These are phyloP conservation scores for Scomber colias DNA, from an alignment of 2,113 vertebrate genomes.

Conservation along the genomic window DNA sequence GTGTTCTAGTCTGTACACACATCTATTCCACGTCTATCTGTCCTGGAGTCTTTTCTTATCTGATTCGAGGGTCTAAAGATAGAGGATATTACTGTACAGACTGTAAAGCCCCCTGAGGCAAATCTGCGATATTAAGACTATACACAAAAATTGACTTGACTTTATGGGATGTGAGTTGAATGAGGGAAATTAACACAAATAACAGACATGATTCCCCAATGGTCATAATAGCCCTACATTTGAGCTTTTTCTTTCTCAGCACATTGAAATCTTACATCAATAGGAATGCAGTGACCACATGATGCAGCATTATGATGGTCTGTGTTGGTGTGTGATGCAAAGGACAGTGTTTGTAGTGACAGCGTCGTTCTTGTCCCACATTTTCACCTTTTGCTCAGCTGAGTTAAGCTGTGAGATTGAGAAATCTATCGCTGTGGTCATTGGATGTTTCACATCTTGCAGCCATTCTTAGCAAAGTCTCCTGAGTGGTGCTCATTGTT, in stretches of 20 bases:
- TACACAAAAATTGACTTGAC: too few relatives aligned
- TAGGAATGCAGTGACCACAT: conserved; percentile 45
- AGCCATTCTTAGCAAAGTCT: conserved; percentile 84
- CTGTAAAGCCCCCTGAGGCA: too few relatives aligned
- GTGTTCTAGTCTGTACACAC: too few relatives aligned
- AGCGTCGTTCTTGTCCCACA: conserved; percentile 28
- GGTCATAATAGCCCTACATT: conserved; percentile 47
- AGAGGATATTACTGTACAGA: too few relatives aligned
- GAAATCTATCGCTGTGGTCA: conserved; percentile 82
- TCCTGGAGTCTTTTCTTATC: too few relatives aligned
- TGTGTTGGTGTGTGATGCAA: conserved; percentile 7
- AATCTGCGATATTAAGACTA: too few relatives aligned
- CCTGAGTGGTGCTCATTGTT: conserved; percentile 29
- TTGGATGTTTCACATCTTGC: conserved; percentile 84
- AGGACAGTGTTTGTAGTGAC: conserved; percentile 19
- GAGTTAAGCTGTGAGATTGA: conserved; percentile 86
- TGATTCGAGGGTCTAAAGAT: too few relatives aligned
- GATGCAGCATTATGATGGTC: conserved; percentile 37
- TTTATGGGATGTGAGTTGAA: conserved; percentile 46
- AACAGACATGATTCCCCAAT: conserved; percentile 65
- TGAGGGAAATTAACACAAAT: conserved; percentile 44
- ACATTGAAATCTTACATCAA: conserved; percentile 34
- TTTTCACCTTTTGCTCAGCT: conserved; percentile 77
- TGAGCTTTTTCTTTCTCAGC: background rate
- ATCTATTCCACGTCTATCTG: too few relatives aligned